Percentiles rank a stretch among this genome's conserved stretches.
Evolutionary conservation across 2,113 vertebrate species (phyloP).

Genomic region (Gallinago jamesoni): DNA sequence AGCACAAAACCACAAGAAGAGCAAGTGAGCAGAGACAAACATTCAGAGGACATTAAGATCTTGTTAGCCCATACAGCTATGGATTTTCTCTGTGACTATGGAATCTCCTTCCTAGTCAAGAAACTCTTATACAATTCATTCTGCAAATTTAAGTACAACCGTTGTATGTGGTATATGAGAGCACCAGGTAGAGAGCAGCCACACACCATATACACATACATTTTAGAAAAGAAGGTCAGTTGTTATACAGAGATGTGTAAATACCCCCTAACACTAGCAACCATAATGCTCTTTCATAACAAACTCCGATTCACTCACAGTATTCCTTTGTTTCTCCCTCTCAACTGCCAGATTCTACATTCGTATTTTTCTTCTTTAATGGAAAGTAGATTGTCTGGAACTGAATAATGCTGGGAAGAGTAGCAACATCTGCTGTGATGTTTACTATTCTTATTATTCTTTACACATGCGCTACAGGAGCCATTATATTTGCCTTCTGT

Average conservation of each 20-base stretch:
- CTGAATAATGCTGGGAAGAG: conserved; percentile 7
- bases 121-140: background rate
- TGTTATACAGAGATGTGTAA: background rate
- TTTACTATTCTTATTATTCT: background rate
- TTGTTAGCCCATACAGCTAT: background rate
- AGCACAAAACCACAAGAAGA: conserved; percentile 23
- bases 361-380: conserved; percentile 34
- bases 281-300: background rate
- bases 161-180: background rate
- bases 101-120: background rate
- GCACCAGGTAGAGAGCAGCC: background rate
- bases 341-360: background rate
- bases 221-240: background rate
- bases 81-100: background rate
- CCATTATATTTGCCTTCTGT: background rate
- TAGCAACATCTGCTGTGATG: conserved; percentile 7
- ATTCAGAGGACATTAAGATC: background rate
- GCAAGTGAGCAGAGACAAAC: background rate
- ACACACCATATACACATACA: background rate
- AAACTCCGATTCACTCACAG: background rate
- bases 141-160: background rate
- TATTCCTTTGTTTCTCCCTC: background rate
- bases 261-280: background rate
- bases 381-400: conserved; percentile 14
- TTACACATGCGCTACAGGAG: background rate